Evolutionary conservation across 2,113 vertebrate genomes (phyloP).

Genomic region (Gambusia affinis): DNA sequence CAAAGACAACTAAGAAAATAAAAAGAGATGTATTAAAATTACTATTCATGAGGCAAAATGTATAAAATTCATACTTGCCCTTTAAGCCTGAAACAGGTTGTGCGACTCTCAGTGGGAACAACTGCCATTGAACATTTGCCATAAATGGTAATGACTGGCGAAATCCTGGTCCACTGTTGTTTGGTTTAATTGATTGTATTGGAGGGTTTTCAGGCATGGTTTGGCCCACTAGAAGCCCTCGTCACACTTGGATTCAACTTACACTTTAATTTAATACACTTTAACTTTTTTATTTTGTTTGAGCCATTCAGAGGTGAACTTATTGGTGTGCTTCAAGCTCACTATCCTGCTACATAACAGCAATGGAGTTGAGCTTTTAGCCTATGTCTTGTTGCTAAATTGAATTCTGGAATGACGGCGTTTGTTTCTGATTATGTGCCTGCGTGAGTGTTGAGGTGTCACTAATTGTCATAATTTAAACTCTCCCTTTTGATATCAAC

Average conservation of each 20-base stretch:
- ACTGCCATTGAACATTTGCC: not conserved
- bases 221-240: not conserved
- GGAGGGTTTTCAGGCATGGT: not conserved
- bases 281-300: too few species aligned
- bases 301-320: too few species aligned
- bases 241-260: not conserved
- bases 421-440: not conserved
- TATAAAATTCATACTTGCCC: too few species aligned
- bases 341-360: too few species aligned
- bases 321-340: too few species aligned
- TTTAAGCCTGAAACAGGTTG: too few species aligned
- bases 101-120: too few species aligned
- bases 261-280: not conserved
- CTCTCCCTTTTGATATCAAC: too few species aligned
- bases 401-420: not conserved
- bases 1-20: not conserved
- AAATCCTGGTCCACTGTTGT: not conserved
- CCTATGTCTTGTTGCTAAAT: not conserved
- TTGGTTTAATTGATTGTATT: not conserved
- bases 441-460: too few species aligned
- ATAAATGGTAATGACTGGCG: not conserved
- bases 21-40: not conserved
- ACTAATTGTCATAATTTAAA: too few species aligned
- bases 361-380: not conserved
- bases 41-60: too few species aligned